Percentiles rank a stretch among this genome's conserved stretches.
These are phyloP conservation scores for Zelleria hepariella DNA, from an alignment of 2,888 invertebrate species.

Conservation along the genomic window DNA sequence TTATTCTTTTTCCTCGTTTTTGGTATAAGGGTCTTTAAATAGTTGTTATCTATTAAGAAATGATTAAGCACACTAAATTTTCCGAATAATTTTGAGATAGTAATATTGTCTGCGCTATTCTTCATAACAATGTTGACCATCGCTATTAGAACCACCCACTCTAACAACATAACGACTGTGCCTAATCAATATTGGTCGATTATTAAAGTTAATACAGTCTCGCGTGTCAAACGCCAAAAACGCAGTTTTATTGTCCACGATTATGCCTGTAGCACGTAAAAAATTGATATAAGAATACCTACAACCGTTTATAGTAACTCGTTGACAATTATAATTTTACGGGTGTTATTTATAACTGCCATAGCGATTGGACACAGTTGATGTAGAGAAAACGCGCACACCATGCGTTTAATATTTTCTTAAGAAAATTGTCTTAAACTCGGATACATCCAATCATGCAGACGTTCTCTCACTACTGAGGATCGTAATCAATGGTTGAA, in stretches of 20 bases:
- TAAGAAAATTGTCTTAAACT: background rate
- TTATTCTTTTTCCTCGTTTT: no score
- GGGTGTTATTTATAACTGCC: slow-evolving; percentile 12
- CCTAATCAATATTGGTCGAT: background rate
- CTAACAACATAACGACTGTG: background rate
- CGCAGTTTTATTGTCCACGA: background rate
- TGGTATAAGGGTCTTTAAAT: no score
- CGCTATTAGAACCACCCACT: slow-evolving; percentile 19
- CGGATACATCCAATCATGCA: no score
- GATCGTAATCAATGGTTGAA: no score
- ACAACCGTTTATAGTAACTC: slow-evolving; percentile 17
- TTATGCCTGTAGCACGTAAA: background rate
- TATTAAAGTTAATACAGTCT: background rate
- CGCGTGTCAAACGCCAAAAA: background rate
- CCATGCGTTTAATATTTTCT: background rate
- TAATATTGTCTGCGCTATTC: background rate
- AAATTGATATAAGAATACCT: slow-evolving; percentile 12
- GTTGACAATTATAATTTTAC: slow-evolving; percentile 27
- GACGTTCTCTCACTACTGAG: no score
- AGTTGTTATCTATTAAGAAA: no score
- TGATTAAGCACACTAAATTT: no score
- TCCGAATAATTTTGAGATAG: no score
- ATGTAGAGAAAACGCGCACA: background rate
- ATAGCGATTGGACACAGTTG: background rate
- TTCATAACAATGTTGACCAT: slow-evolving; percentile 34